Percentiles rank a stretch among this genome's conserved stretches.
These are phyloP conservation scores for Todus mexicanus DNA, from an alignment of 2,797 vertebrate species.

Conservation along the genomic window DNA sequence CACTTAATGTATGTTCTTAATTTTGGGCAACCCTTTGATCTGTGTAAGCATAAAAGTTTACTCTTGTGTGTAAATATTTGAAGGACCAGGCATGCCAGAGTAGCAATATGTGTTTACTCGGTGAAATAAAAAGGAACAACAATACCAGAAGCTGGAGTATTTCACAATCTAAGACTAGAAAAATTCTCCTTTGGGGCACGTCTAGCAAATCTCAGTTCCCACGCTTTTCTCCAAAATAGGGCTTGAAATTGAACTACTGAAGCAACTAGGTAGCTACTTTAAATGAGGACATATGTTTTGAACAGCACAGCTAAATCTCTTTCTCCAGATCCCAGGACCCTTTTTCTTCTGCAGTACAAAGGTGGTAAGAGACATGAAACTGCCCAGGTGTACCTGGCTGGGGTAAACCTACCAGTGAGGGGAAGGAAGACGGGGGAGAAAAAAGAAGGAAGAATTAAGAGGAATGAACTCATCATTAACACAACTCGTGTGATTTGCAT, in stretches of 20 bases:
- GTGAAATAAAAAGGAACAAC: constrained; percentile 37
- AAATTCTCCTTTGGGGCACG: constrained; percentile 36
- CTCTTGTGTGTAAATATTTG: constrained; percentile 27
- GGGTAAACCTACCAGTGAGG: neutral
- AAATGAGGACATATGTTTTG: neutral
- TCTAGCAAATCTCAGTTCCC: constrained; percentile 32
- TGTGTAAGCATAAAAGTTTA: constrained; percentile 16
- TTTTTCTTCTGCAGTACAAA: neutral
- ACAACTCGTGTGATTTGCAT: neutral
- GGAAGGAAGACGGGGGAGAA: neutral
- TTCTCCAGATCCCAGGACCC: neutral
- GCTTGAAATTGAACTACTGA: neutral
- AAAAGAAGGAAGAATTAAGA: neutral
- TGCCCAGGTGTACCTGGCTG: neutral
- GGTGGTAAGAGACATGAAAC: neutral
- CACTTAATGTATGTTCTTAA: constrained; percentile 35
- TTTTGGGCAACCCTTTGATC: constrained; percentile 47
- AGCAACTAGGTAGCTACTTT: neutral
- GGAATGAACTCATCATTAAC: neutral
- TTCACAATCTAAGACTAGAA: constrained; percentile 36
- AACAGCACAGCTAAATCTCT: neutral
- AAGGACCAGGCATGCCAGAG: neutral
- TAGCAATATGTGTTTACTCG: constrained; percentile 43
- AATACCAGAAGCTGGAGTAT: constrained; percentile 43
- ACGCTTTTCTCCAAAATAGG: neutral